These are phyloP conservation scores for Clunio marinus DNA, from an alignment of 2,888 invertebrate species.

Conservation along the genomic window DNA sequence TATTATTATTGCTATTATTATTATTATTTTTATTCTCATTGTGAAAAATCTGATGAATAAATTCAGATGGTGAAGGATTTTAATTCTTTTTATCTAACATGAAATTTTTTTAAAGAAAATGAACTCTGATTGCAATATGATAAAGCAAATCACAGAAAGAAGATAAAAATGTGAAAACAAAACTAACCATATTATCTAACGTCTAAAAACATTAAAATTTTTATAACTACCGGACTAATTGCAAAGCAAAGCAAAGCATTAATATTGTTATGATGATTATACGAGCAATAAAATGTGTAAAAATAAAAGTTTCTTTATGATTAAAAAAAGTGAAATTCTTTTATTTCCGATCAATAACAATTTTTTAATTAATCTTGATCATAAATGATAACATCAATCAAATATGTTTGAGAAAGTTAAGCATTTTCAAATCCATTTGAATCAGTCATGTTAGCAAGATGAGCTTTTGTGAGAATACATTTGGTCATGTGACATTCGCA, in stretches of 20 bases:
- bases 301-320: too few relatives aligned
- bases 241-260: background rate
- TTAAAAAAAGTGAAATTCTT: too few relatives aligned
- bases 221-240: too few relatives aligned
- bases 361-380: too few relatives aligned
- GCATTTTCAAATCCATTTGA: background rate
- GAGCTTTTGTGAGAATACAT: constrained; percentile 65
- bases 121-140: background rate
- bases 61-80: constrained; percentile 3
- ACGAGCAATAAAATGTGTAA: too few relatives aligned
- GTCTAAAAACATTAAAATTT: background rate
- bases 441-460: constrained; percentile 42
- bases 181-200: background rate
- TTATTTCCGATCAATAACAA: too few relatives aligned
- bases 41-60: too few relatives aligned
- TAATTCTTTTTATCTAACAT: background rate
- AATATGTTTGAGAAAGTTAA: too few relatives aligned
- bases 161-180: background rate
- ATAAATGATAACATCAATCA: too few relatives aligned
- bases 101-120: background rate
- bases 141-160: background rate
- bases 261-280: too few relatives aligned
- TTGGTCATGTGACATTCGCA: constrained; percentile 73
- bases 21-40: too few relatives aligned
- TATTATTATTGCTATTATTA: too few relatives aligned